A percentile compares a stretch with the other conserved stretches of the same genome.
These are phyloP conservation scores for Hycleus phaleratus DNA, from an alignment of 1,140 invertebrate genomes.

Conservation along the genomic window DNA sequence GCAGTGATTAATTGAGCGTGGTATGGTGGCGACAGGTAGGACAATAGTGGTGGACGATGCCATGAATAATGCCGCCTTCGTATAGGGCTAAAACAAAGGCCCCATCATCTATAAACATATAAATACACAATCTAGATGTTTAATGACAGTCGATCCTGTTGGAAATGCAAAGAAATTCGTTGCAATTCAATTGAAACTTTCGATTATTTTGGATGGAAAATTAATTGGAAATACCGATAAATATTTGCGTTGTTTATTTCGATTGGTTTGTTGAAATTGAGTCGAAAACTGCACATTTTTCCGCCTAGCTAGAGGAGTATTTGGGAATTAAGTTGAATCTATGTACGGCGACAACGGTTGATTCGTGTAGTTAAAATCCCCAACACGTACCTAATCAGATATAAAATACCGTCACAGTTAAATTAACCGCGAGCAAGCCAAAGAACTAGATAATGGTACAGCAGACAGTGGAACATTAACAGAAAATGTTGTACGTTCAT, in stretches of 20 bases:
- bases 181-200: no score
- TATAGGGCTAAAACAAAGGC: background rate
- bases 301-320: no score
- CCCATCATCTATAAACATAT: background rate
- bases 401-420: conserved; percentile 10
- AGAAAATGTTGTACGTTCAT: background rate
- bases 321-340: no score
- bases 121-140: background rate
- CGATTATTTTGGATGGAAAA: no score
- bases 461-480: conserved; percentile 3
- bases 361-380: background rate
- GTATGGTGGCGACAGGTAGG: conserved; percentile 32
- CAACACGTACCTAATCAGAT: conserved; percentile 6
- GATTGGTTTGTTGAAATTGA: no score
- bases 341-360: no score
- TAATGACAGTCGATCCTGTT: no score
- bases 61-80: conserved; percentile 24
- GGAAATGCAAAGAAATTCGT: no score
- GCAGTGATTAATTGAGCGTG: conserved; percentile 32
- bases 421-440: conserved; percentile 9
- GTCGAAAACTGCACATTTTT: no score
- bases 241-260: no score
- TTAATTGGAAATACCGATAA: no score
- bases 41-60: conserved; percentile 31
- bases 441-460: conserved; percentile 9